A percentile compares a stretch with the other conserved stretches of the same genome.
phyloP scores from a whole-genome alignment of 1,140 invertebrate species.

The Cotesia glomerata region DNA sequence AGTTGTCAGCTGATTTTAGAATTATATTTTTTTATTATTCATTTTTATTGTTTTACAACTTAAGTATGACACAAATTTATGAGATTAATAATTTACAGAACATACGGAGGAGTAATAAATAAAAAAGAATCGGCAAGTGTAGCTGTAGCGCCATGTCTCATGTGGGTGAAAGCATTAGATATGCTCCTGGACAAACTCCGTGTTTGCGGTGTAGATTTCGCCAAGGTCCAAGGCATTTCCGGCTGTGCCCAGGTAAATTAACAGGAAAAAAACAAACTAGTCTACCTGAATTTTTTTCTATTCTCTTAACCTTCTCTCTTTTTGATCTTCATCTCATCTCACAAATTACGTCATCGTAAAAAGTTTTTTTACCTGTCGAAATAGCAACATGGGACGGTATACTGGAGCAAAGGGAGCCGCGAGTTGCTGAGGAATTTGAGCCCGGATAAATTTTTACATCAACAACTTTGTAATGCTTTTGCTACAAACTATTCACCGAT shows the following conservation, averaged over 20 bases:
- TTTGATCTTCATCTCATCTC: conserved; percentile 12
- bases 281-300: background rate
- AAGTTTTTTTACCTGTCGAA: conserved; percentile 33
- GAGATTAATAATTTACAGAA: conserved; percentile 61
- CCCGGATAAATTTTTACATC: conserved; percentile 79
- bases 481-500: conserved; percentile 84
- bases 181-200: conserved; percentile 86
- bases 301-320: background rate
- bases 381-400: conserved; percentile 96
- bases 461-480: conserved; percentile 82
- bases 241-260: conserved; percentile 82
- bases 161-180: conserved; percentile 96
- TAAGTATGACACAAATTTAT: no score
- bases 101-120: conserved; percentile 80
- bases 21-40: no score
- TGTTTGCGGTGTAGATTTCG: conserved; percentile 82
- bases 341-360: conserved; percentile 17
- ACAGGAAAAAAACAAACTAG: no score
- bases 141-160: conserved; percentile 82
- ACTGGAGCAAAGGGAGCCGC: conserved; percentile 83
- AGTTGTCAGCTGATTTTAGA: no score
- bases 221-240: conserved; percentile 81
- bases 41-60: no score
- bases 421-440: conserved; percentile 71
- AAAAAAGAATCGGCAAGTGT: conserved; percentile 65